Evolutionary conservation across 2,113 vertebrate genomes (phyloP).

Genomic region (Cichladusa arquata): DNA sequence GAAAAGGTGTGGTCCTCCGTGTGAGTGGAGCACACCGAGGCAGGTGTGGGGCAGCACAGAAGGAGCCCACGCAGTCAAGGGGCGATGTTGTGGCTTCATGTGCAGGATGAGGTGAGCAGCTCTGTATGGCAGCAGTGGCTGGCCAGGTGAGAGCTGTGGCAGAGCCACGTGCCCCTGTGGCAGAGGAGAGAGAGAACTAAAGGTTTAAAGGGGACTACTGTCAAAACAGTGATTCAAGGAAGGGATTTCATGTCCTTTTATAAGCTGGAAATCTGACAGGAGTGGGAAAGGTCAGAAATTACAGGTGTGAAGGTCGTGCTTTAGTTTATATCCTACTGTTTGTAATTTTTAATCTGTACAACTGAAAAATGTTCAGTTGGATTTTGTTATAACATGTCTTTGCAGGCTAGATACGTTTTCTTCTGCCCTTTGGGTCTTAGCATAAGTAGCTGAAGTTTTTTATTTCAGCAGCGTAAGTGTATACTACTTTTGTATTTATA

Average conservation of each 20-base stretch:
- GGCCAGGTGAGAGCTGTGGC: background rate
- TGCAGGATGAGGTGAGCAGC: background rate
- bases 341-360: background rate
- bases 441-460: background rate
- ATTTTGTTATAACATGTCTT: background rate
- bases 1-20: background rate
- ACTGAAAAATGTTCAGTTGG: background rate
- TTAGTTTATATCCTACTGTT: background rate
- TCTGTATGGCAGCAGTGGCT: background rate
- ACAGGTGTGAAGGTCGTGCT: background rate
- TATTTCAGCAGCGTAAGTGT: background rate
- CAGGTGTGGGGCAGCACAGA: accelerated
- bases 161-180: accelerated
- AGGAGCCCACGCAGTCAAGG: background rate
- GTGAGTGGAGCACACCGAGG: background rate
- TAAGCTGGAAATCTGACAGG: background rate
- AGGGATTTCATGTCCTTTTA: background rate
- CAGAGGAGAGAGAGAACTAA: background rate
- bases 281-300: background rate
- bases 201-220: background rate
- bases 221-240: background rate
- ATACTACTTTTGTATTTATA: background rate
- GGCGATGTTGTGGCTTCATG: accelerated
- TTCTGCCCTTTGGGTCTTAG: background rate
- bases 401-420: background rate